Base-by-base conservation (phyloP, 1,140 invertebrate genomes). In the Calephelis nemesis region DNA sequence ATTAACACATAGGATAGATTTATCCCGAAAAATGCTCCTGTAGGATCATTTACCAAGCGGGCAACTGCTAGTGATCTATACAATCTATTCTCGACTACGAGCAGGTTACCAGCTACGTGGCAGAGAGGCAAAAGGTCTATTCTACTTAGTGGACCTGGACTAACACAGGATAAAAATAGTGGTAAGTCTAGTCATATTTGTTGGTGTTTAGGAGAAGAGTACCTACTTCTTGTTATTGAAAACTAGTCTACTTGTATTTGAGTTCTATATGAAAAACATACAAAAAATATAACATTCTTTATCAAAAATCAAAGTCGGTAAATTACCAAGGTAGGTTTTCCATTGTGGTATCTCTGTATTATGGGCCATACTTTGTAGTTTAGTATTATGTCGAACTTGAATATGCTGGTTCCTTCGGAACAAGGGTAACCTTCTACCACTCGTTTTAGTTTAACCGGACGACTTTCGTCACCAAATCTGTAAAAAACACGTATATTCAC, bases 341-440 rank as follows among this genome's bases (percentile, higher is more conserved):
- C 93, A 39, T 95, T 90, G 49, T 95, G 94, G 89, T 97, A 95
- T 75, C 94, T 93, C 63, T 94, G 89, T 69, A 97, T 95, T 42
- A 97, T 92, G 1, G 90, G 79, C 73, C 93, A 92, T 0, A 97
- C 83, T 85, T 95, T 96, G 82, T 97, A 97, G 77, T 93, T 96
- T 19, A 97, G 93, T 9, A 92, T 93, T 63, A 97, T 92, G 80
- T 97, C 96, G 89, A 97, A 97, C 73, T 94, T 94, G 80, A 96
- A 97, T 54, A 94, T 85, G 54, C 93, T 77, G 84, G 93, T 74
- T 74, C 88, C 70, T 75, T 86, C 79, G 50, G 82, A 49, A 67
- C 90, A 94, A 0, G 92, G 92, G 78, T 95, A 97, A 2, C 96
- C 96, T 70, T 95, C 83, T 0, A 97, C 95, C 62, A 97, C 88